Percentiles rank a stretch among this genome's conserved stretches.
These are phyloP conservation scores for Melinaea menophilus DNA, from an alignment of 2,888 invertebrate genomes.

Conservation along the genomic window DNA sequence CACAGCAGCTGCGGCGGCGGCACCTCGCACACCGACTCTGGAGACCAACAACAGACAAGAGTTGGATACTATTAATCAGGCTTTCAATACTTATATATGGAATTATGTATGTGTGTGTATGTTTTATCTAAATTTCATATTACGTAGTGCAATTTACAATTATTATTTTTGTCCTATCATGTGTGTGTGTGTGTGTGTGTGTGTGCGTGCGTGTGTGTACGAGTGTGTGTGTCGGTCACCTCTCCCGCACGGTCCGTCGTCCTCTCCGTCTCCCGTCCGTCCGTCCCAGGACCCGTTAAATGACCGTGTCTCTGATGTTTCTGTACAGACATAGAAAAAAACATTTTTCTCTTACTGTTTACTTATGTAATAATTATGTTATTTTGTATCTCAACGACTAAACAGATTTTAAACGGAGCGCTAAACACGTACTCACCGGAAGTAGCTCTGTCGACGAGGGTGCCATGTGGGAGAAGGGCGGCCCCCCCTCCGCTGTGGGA, in stretches of 20 bases:
- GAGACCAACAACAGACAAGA: slow-evolving; percentile 8
- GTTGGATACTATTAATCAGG: too few species aligned
- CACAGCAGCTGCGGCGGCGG: slow-evolving; percentile 62
- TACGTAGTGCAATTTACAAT: too few species aligned
- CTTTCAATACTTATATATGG: too few species aligned
- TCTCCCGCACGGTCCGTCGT: background rate
- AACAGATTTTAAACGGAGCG: background rate
- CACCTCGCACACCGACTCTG: slow-evolving; percentile 53
- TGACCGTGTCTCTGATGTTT: slow-evolving; percentile 49
- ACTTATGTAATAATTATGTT: too few species aligned
- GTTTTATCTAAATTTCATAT: too few species aligned
- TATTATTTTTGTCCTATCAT: too few species aligned
- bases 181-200: too few species aligned
- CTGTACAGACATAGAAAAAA: slow-evolving; percentile 33
- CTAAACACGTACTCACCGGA: slow-evolving; percentile 41
- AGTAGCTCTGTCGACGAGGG: slow-evolving; percentile 50
- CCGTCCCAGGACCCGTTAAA: slow-evolving; percentile 67
- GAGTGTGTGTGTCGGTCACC: background rate
- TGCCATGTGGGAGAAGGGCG: slow-evolving; percentile 79
- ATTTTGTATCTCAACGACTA: too few species aligned
- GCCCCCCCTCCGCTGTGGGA: slow-evolving; percentile 81
- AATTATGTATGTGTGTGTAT: too few species aligned
- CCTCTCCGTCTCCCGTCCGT: slow-evolving; percentile 36
- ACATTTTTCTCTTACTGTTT: background rate
- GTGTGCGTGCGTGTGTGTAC: background rate